Base-by-base conservation (phyloP, 2,797 vertebrate genomes). In the Gallinago stenura region DNA sequence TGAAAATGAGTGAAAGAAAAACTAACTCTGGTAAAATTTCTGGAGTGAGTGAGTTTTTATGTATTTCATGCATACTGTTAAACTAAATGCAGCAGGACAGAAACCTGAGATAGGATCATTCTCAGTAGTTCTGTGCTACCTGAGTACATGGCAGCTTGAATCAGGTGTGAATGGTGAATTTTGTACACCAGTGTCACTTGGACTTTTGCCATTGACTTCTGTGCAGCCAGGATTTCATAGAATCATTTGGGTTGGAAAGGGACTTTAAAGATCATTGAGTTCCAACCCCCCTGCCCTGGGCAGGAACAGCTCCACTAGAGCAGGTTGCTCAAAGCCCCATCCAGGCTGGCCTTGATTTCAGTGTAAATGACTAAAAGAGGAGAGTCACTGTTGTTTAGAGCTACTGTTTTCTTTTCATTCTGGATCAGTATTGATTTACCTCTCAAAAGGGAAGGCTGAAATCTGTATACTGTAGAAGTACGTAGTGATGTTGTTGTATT, bases 361-460 rank as follows among this genome's bases (percentile, higher is more conserved):
- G 45, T 51, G 22, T 82, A 45, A 87, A 65, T 56, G 56, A 51
- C 45, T 85, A 25, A 5, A 37, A 83, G 46, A 51, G 43, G 61
- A 68, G 41, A 95, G 37, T 14, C 24, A 35, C 31, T 77, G 56
- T 30, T 93, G 75, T 66, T 91, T 78, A 85, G n/a, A 89, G 65
- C 25, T 81, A 31, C 61, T 95, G 48, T 83, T 93, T 93, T 88
- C 35, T 75, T 93, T 95, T 87, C 28, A 33, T 89, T 90, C 62
- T 45, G 45, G 33, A 62, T 72, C 50, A 48, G 26, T 80, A 72
- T 83, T 51, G 26, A 28, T 77, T 90, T 82, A 54, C 33, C 78
- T 94, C 30, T 89, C 41, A 45, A 75, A 92, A 77, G 75, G 45
- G 46, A 78, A 48, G 22, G 15, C 58, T 92, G 81, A 65, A 87